These are phyloP conservation scores for Hapalemur alaotrensis DNA, from an alignment of 2,797 vertebrate species.

Conservation along the genomic window DNA sequence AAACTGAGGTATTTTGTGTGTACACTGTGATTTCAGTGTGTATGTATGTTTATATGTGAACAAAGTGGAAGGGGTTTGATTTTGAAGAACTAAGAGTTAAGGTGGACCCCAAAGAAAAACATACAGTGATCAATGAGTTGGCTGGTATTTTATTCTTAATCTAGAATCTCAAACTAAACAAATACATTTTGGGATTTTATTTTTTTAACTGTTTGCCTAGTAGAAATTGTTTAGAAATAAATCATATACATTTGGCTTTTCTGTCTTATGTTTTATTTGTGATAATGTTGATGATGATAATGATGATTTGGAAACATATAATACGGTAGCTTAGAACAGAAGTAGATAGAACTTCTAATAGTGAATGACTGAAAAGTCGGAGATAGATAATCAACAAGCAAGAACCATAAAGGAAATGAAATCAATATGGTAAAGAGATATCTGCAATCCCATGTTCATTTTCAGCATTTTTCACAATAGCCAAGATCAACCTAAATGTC, in stretches of 20 bases:
- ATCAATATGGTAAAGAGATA: neutral
- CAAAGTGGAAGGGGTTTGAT: neutral
- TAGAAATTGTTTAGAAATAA: slow-evolving; percentile 10
- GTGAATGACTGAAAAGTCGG: neutral
- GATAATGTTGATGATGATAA: neutral
- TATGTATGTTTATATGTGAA: neutral
- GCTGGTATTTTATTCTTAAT: neutral
- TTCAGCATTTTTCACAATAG: neutral
- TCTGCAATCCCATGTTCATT: neutral
- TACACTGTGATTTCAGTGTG: neutral
- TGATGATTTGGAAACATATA: slow-evolving; percentile 32
- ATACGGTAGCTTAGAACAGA: neutral
- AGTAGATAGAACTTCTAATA: neutral
- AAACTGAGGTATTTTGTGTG: neutral
- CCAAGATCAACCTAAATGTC: neutral
- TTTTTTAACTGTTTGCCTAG: neutral
- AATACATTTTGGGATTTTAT: neutral
- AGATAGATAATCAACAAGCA: neutral
- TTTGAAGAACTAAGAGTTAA: neutral
- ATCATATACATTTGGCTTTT: neutral
- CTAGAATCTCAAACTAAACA: neutral
- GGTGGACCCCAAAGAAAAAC: neutral
- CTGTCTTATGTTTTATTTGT: neutral
- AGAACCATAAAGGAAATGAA: neutral
- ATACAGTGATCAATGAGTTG: neutral